These are phyloP conservation scores for Helarctos malayanus DNA, from an alignment of 2,797 vertebrate species.

Conservation along the genomic window DNA sequence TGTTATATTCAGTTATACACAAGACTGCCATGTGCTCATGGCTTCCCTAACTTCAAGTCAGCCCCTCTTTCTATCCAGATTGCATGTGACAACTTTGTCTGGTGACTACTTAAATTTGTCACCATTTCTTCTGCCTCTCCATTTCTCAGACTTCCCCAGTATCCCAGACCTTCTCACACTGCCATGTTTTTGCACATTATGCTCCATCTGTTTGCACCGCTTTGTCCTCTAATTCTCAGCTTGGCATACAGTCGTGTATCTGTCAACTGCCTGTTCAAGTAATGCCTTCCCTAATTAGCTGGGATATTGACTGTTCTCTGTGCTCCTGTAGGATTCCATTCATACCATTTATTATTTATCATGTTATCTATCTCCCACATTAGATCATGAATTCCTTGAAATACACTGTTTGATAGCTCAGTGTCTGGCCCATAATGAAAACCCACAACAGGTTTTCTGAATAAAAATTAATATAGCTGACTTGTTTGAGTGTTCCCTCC, in stretches of 20 bases:
- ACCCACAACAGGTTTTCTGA: neutral
- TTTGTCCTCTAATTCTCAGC: neutral
- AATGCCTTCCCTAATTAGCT: neutral
- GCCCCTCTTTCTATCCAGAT: neutral
- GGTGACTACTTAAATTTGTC: neutral
- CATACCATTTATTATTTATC: neutral
- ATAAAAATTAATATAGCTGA: constrained; percentile 4
- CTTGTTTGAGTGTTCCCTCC: neutral
- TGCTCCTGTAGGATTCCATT: neutral
- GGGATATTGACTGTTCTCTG: neutral
- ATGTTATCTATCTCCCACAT: neutral
- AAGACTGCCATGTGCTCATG: neutral
- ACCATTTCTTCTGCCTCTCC: neutral
- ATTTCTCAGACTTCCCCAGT: neutral
- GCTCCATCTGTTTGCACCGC: neutral
- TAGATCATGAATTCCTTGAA: neutral
- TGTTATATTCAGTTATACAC: neutral
- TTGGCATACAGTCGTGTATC: neutral
- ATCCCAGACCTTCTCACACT: rapidly evolving
- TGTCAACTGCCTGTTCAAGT: constrained; percentile 25
- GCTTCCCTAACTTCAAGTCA: neutral
- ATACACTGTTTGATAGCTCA: neutral
- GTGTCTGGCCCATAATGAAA: neutral
- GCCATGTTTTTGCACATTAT: neutral
- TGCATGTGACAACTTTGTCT: neutral